Evolutionary conservation across 2,888 invertebrate genomes (phyloP).

Genomic region (Drosophila ezoana): DNA sequence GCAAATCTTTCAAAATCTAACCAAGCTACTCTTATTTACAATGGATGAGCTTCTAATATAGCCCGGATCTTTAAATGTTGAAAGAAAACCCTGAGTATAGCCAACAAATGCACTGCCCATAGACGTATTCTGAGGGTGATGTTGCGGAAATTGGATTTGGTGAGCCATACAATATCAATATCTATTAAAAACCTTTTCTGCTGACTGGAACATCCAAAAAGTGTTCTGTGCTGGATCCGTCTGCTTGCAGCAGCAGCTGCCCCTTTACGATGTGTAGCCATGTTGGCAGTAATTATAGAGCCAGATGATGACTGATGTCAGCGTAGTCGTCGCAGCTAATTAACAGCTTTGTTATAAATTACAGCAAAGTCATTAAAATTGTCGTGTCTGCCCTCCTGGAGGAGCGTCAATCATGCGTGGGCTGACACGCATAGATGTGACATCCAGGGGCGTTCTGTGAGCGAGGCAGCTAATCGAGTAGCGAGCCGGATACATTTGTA

Average conservation of each 20-base stretch:
- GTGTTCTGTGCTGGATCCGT: too few relatives aligned
- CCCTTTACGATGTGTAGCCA: conserved; percentile 13
- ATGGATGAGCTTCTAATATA: too few relatives aligned
- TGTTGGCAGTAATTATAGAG: conserved; percentile 73
- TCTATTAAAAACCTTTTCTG: background rate
- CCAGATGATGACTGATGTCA: conserved; percentile 81
- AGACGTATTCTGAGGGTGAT: too few relatives aligned
- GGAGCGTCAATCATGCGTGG: conserved; percentile 81
- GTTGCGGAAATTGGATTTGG: too few relatives aligned
- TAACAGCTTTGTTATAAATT: conserved; percentile 85
- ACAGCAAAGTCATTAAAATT: conserved; percentile 75
- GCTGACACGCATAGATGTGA: conserved; percentile 77
- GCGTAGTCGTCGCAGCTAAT: conserved; percentile 83
- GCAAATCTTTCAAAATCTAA: too few relatives aligned
- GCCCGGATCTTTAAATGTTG: too few relatives aligned
- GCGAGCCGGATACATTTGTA: conserved; percentile 72
- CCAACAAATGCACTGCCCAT: too few relatives aligned
- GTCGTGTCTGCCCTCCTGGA: conserved; percentile 49
- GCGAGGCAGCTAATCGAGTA: conserved; percentile 26
- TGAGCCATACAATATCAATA: background rate
- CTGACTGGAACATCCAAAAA: too few relatives aligned
- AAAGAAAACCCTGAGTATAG: too few relatives aligned
- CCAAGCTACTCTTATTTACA: too few relatives aligned
- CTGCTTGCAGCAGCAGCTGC: conserved; percentile 33
- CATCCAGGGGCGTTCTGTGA: conserved; percentile 63